Conservation (phyloP, 2,113 vertebrate genomes). For the Tetraodon nigroviridis region DNA sequence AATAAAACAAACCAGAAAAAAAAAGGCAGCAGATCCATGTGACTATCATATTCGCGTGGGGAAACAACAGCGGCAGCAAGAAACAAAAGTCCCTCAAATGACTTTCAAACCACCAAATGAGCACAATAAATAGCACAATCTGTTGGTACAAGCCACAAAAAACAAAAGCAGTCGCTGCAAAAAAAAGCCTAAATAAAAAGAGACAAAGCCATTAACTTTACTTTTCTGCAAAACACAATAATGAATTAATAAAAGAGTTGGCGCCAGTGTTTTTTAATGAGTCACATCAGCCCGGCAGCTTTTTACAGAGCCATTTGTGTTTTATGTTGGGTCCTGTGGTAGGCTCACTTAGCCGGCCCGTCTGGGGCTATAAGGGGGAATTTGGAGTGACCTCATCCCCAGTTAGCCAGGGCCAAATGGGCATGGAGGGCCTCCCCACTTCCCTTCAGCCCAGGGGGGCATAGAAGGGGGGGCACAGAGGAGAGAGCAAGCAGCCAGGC, state of each 20-base stretch:
- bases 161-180: constrained; percentile 2
- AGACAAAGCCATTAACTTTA: constrained; percentile 44
- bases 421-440: constrained; percentile 68
- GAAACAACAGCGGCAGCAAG: constrained; percentile 1
- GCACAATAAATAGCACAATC: neutral
- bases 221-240: constrained; percentile 66
- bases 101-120: neutral
- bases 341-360: constrained; percentile 60
- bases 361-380: constrained; percentile 71
- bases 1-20: constrained; percentile 32
- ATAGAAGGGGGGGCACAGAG: constrained; percentile 59
- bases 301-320: constrained; percentile 74
- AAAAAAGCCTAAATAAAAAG: constrained; percentile 5
- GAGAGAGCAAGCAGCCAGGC: constrained; percentile 58
- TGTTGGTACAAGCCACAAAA: constrained; percentile 2
- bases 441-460: constrained; percentile 69
- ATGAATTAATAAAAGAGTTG: constrained; percentile 77
- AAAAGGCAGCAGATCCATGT: constrained; percentile 20
- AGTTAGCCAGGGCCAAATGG: constrained; percentile 68
- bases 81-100: neutral
- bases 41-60: constrained; percentile 20
- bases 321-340: constrained; percentile 72
- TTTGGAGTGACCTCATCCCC: constrained; percentile 77
- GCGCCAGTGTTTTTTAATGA: constrained; percentile 78
- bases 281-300: constrained; percentile 71